Conservation (phyloP, 2,888 invertebrate genomes). For the Leucozona laternaria region DNA sequence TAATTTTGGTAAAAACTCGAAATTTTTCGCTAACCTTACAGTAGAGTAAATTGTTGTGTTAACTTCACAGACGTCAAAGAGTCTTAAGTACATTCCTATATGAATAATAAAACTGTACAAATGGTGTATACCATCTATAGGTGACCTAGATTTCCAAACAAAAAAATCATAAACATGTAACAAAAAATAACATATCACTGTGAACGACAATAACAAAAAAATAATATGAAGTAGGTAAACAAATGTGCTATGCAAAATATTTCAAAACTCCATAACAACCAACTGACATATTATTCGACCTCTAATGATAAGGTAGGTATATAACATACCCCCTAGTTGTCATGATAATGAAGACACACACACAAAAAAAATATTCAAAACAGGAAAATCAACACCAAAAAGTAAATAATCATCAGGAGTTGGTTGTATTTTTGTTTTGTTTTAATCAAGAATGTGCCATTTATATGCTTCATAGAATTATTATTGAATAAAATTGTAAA, state of each 20-base stretch:
- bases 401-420: background rate
- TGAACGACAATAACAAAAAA: background rate
- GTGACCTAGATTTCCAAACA: background rate
- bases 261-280: background rate
- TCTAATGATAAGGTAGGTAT: background rate
- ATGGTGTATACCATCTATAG: too few species aligned
- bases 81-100: too few species aligned
- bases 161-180: background rate
- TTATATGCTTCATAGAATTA: background rate
- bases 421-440: background rate
- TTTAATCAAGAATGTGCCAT: background rate
- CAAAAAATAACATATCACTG: background rate
- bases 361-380: background rate
- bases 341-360: background rate
- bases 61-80: too few species aligned
- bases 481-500: background rate
- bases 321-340: background rate
- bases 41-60: too few species aligned
- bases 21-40: too few species aligned
- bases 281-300: too few species aligned
- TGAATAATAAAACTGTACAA: too few species aligned
- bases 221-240: background rate
- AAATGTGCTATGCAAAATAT: slow-evolving; percentile 8
- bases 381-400: background rate
- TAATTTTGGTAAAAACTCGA: too few species aligned